A percentile compares a stretch with the other conserved stretches of the same genome.
phyloP scores from a whole-genome alignment of 2,888 invertebrate species.

The Phoenoteleia sp. region DNA sequence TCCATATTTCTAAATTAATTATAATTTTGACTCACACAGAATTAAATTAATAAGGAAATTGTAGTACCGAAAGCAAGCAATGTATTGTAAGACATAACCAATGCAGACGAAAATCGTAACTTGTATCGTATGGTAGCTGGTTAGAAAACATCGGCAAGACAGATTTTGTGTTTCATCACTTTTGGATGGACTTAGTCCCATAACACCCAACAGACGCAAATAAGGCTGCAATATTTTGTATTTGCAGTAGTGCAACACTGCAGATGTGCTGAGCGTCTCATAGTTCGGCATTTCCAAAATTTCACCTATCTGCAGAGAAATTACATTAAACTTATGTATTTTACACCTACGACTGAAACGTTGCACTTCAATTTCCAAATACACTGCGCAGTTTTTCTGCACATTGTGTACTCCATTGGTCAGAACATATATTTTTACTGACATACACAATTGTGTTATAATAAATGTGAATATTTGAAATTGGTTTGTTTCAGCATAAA shows the following conservation, averaged over 20 bases:
- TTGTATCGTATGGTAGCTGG: slow-evolving; percentile 90
- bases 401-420: too few species aligned
- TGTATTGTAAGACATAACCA: slow-evolving; percentile 93
- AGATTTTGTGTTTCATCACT: slow-evolving; percentile 89
- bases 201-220: slow-evolving; percentile 91
- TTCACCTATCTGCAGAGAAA: slow-evolving; percentile 89
- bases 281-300: slow-evolving; percentile 90
- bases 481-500: too few species aligned
- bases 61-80: slow-evolving; percentile 93
- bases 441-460: too few species aligned
- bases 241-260: slow-evolving; percentile 94
- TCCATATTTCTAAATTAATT: slow-evolving; percentile 33
- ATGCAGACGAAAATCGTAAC: slow-evolving; percentile 90
- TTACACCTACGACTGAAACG: too few species aligned
- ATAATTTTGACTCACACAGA: slow-evolving; percentile 9
- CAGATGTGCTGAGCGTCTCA: slow-evolving; percentile 92
- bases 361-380: too few species aligned
- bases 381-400: too few species aligned
- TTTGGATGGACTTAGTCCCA: slow-evolving; percentile 91
- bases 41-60: too few species aligned
- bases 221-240: slow-evolving; percentile 93
- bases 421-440: too few species aligned
- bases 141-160: slow-evolving; percentile 88
- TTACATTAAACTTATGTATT: not conserved
- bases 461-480: too few species aligned